phyloP scores from a whole-genome alignment of 1,140 invertebrate species.

The Tetramorium parvispinum region DNA sequence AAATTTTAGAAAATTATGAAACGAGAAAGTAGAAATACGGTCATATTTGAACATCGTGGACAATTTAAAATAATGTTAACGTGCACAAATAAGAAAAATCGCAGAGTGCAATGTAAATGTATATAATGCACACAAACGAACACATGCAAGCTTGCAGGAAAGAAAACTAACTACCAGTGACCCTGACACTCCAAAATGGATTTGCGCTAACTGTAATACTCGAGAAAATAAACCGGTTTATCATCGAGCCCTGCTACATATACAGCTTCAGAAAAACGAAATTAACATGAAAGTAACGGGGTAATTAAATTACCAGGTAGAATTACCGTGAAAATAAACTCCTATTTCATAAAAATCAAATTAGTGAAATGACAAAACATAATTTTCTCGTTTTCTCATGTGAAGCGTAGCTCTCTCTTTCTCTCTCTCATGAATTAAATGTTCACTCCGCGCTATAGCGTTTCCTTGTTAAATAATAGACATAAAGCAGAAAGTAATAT shows the following conservation, averaged over 20 bases:
- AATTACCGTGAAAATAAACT: slow-evolving; percentile 10
- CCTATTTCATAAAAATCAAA: background rate
- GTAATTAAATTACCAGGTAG: background rate
- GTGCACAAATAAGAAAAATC: background rate
- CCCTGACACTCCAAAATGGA: slow-evolving; percentile 48
- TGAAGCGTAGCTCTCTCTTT: background rate
- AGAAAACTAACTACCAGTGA: slow-evolving; percentile 57
- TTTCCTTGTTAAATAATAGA: background rate
- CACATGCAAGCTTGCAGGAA: background rate
- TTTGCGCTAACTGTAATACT: slow-evolving; percentile 41
- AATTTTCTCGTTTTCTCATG: background rate
- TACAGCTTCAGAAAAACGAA: background rate
- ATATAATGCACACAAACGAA: slow-evolving; percentile 4
- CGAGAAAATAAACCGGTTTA: slow-evolving; percentile 71
- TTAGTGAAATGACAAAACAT: background rate
- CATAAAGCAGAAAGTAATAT: background rate
- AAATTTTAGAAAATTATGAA: slow-evolving; percentile 7
- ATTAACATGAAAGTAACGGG: background rate
- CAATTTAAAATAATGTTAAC: slow-evolving; percentile 38
- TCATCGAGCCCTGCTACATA: slow-evolving; percentile 19
- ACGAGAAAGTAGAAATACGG: background rate
- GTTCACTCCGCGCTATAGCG: background rate
- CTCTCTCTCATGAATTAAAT: background rate
- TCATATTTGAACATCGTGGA: background rate
- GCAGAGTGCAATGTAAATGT: slow-evolving; percentile 28